Evolutionary conservation across 1,140 invertebrate species (phyloP).

Genomic region (Paracyclopina nana): DNA sequence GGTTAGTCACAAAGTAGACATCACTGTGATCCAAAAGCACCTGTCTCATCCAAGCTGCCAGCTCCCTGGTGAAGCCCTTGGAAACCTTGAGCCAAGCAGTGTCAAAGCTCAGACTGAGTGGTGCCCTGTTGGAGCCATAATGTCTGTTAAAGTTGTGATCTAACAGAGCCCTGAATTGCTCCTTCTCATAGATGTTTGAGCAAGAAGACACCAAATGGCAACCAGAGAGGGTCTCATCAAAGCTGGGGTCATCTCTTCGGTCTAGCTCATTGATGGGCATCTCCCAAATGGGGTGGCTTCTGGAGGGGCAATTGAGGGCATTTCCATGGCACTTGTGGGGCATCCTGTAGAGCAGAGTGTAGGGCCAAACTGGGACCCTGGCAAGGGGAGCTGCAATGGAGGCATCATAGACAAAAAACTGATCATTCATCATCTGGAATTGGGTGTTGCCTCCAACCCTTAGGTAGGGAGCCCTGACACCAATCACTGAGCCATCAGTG

Average conservation of each 20-base stretch:
- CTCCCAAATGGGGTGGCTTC: constrained; percentile 76
- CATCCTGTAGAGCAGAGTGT: constrained; percentile 64
- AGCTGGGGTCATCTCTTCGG: constrained; percentile 56
- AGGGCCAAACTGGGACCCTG: constrained; percentile 77
- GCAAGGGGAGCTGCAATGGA: constrained; percentile 70
- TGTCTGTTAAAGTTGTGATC: constrained; percentile 83
- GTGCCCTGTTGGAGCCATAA: constrained; percentile 70
- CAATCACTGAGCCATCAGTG: constrained; percentile 64
- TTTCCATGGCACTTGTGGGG: constrained; percentile 75
- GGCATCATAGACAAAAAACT: constrained; percentile 79
- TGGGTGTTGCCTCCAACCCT: constrained; percentile 77
- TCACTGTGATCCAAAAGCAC: constrained; percentile 59
- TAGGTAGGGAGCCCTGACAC: constrained; percentile 65
- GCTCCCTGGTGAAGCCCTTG: constrained; percentile 68
- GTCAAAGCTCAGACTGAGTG: constrained; percentile 74
- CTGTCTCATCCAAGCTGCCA: constrained; percentile 80
- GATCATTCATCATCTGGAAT: constrained; percentile 84
- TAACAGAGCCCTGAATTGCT: constrained; percentile 56
- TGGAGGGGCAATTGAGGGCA: constrained; percentile 66
- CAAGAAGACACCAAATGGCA: constrained; percentile 84
- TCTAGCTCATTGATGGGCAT: constrained; percentile 87
- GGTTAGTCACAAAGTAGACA: constrained; percentile 77
- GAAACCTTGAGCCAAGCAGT: constrained; percentile 76
- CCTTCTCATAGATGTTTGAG: constrained; percentile 69
- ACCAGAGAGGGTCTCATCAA: constrained; percentile 58